These are phyloP conservation scores for Ailuropoda melanoleuca DNA, from an alignment of 2,113 vertebrate genomes.

Conservation along the genomic window DNA sequence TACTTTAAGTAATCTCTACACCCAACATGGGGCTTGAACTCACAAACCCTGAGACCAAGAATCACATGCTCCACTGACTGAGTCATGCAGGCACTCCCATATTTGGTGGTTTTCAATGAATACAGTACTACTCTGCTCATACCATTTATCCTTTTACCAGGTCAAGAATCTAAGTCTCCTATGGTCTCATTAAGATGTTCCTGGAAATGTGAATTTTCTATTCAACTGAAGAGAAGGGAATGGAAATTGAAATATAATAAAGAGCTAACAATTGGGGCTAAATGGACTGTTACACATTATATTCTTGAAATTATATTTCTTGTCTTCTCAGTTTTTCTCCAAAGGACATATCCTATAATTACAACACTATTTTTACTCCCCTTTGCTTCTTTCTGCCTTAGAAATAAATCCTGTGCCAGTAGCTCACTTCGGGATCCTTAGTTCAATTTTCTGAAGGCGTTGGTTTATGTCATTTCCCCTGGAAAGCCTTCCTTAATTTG, in stretches of 20 bases:
- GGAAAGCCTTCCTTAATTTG: neutral
- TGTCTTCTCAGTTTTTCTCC: neutral
- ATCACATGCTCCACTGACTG: neutral
- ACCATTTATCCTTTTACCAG: neutral
- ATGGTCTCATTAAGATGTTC: neutral
- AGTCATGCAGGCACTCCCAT: neutral
- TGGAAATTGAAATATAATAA: constrained; percentile 27
- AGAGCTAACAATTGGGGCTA: neutral
- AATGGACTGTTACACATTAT: neutral
- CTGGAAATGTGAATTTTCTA: constrained; percentile 35
- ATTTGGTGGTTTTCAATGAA: neutral
- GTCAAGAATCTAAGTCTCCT: neutral
- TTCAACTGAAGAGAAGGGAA: neutral
- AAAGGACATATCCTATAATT: neutral
- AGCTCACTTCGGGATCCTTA: neutral
- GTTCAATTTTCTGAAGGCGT: constrained; percentile 26
- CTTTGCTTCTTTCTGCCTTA: neutral
- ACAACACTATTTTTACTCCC: neutral
- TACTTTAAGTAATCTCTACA: neutral
- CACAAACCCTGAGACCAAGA: neutral
- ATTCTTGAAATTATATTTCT: constrained; percentile 12
- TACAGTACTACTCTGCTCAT: neutral
- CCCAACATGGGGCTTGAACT: neutral
- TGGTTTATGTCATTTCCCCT: neutral
- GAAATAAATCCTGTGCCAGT: neutral